A percentile compares a stretch with the other conserved stretches of the same genome.
Conservation (phyloP, 2,888 invertebrate species). For the Tetheella fluctuosa region DNA sequence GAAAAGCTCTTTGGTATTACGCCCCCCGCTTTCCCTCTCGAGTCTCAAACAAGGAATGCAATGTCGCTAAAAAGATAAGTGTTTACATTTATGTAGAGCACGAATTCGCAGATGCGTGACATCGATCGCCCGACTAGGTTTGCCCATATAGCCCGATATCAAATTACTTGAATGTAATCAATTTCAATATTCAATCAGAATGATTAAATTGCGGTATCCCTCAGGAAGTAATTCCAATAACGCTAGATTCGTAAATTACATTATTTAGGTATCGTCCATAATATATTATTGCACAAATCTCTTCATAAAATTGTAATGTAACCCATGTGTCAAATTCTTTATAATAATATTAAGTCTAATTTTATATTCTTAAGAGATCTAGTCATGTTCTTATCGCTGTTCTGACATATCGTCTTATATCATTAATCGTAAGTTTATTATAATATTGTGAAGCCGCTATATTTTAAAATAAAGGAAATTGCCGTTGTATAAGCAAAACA, state of each 20-base stretch:
- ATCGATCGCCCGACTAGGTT: conserved; percentile 79
- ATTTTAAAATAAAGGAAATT: conserved; percentile 84
- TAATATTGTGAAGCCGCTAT: conserved; percentile 81
- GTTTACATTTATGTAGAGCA: conserved; percentile 47
- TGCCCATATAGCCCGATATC: conserved; percentile 80
- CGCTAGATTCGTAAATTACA: conserved; percentile 59
- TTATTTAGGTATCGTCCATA: conserved; percentile 59
- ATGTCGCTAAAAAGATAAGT: conserved; percentile 69
- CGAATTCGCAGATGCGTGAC: conserved; percentile 79
- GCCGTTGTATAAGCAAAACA: conserved; percentile 82
- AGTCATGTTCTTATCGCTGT: conserved; percentile 81
- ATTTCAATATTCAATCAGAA: conserved; percentile 51
- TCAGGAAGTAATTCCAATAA: conserved; percentile 81
- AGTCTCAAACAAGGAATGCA: conserved; percentile 76
- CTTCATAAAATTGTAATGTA: conserved; percentile 68
- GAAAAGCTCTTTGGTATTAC: conserved; percentile 76
- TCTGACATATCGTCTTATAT: conserved; percentile 82
- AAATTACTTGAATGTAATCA: conserved; percentile 56
- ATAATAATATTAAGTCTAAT: conserved; percentile 61
- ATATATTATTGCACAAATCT: conserved; percentile 51
- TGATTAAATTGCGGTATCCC: conserved; percentile 72
- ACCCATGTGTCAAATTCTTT: conserved; percentile 77
- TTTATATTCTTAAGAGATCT: conserved; percentile 71
- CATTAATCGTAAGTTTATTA: conserved; percentile 78
- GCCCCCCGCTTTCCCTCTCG: conserved; percentile 62